Conservation (phyloP, 2,888 invertebrate genomes). For the Harpagoxenus sublaevis region DNA sequence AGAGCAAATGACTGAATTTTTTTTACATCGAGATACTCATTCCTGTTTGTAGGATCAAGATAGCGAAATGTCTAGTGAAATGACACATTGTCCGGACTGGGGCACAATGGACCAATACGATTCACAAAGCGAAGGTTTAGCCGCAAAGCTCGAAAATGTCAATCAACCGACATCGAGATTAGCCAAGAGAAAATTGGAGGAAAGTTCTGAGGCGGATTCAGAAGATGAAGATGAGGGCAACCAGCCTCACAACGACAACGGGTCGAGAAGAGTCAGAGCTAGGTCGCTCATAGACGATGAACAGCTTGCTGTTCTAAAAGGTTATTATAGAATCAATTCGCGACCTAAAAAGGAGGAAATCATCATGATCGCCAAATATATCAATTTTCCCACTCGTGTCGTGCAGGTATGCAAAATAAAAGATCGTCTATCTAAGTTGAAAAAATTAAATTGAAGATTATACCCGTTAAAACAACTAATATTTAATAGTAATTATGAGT, state of each 20-base stretch:
- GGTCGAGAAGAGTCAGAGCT: conserved; percentile 94
- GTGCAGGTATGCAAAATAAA: conserved; percentile 80
- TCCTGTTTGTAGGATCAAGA: conserved; percentile 89
- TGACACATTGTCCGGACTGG: conserved; percentile 82
- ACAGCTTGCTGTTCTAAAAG: conserved; percentile 95
- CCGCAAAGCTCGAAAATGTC: conserved; percentile 92
- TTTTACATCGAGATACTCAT: background rate
- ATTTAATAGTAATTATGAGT: background rate
- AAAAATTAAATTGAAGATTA: background rate
- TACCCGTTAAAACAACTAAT: background rate
- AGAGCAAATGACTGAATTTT: background rate
- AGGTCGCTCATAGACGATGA: conserved; percentile 98
- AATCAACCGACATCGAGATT: conserved; percentile 75
- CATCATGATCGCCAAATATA: conserved; percentile 93
- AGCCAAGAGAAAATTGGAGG: conserved; percentile 76
- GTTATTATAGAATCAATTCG: conserved; percentile 96
- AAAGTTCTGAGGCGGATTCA: conserved; percentile 70
- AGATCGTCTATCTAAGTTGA: background rate
- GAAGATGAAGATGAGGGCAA: conserved; percentile 87
- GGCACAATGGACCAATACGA: conserved; percentile 82
- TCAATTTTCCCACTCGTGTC: conserved; percentile 88
- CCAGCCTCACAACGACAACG: conserved; percentile 69
- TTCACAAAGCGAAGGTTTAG: conserved; percentile 90
- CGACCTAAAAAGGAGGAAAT: conserved; percentile 98
- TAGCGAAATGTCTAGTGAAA: conserved; percentile 86